Evolutionary conservation across 37 sponge, comb jelly and placozoan species (phyloP), one percentile per base, ranked within the genome.

Genomic region (Tethya wilhelma): DNA sequence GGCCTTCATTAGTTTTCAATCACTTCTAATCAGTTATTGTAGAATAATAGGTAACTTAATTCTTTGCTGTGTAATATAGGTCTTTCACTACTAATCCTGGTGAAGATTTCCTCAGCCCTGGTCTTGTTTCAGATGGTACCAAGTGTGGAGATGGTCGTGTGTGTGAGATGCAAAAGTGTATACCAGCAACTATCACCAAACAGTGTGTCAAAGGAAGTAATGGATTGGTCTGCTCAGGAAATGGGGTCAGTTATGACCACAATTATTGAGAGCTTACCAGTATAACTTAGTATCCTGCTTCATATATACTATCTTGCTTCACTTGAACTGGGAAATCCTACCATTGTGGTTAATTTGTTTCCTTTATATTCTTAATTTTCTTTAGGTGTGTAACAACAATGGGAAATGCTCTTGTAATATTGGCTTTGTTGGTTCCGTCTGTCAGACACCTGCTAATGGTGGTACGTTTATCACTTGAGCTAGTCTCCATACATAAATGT

Each of bases 61-160:
- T 42, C n/a, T n/a, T 74, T 42, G 8, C 12, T 53, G 22, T 0
- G 41, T 28, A 8, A 0, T 78, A 39, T 59, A 73, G 80, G 32
- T 55, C 80, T 38, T 84, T 84, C 80, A 75, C 75, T 22, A 57
- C 77, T 28, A 32, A 14, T 28, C 38, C 85, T 28, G 33, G 36
- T 60, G 20, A 75, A 4, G 85, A 90, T 39, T 45, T 55, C 4
- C 40, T 74, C 17, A 76, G 55, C 34, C 88, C 87, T 0, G 90
- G 90, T 8, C 68, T 90, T 20, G 90, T 90, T 17, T 38, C 44
- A 33, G 85, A 90, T 59, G 90, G 90, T 22, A 74, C 74, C 7
- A 84, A 26, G 38, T 90, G 90, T 75, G 85, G 80, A 19, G 56
- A 58, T 46, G 53, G 77, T 8, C 34, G 12, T 64, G 87, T 79